Evolutionary conservation across 1,140 invertebrate genomes (phyloP).

Genomic region (Mamestra configurata): DNA sequence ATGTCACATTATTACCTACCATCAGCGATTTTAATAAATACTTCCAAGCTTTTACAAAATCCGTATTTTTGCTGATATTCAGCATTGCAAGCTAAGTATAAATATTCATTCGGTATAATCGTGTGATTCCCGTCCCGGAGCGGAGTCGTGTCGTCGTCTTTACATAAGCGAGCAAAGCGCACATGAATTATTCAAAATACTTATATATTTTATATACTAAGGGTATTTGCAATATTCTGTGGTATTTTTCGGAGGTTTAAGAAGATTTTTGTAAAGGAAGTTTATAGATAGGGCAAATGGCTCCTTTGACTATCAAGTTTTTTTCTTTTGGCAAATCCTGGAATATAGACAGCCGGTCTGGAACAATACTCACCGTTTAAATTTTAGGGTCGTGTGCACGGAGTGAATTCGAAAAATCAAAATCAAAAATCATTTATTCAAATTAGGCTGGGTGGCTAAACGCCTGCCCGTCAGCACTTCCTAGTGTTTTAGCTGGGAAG

Average conservation of each 20-base stretch:
- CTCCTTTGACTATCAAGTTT: neutral
- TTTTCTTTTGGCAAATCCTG: no score
- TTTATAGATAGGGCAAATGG: neutral
- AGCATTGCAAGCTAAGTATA: neutral
- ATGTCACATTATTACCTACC: no score
- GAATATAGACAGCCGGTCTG: no score
- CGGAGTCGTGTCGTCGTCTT: constrained; percentile 18
- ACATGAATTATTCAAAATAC: constrained; percentile 31
- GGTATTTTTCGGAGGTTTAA: neutral
- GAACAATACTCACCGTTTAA: no score
- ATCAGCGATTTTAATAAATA: neutral
- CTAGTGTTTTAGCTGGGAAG: no score
- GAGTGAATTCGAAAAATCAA: no score
- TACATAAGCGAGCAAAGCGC: constrained; percentile 2
- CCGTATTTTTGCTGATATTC: constrained; percentile 6
- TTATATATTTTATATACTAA: neutral
- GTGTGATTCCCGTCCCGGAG: constrained; percentile 6
- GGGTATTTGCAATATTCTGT: neutral
- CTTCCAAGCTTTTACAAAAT: neutral
- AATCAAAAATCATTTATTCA: no score
- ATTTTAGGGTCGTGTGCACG: no score
- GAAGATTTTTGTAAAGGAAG: neutral
- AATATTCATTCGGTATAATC: constrained; percentile 37
- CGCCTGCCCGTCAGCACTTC: no score
- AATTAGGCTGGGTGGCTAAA: no score